A percentile compares a stretch with the other conserved stretches of the same genome.
These are phyloP conservation scores for Rhyacichthys aspro DNA, from an alignment of 2,797 vertebrate species.

Conservation along the genomic window DNA sequence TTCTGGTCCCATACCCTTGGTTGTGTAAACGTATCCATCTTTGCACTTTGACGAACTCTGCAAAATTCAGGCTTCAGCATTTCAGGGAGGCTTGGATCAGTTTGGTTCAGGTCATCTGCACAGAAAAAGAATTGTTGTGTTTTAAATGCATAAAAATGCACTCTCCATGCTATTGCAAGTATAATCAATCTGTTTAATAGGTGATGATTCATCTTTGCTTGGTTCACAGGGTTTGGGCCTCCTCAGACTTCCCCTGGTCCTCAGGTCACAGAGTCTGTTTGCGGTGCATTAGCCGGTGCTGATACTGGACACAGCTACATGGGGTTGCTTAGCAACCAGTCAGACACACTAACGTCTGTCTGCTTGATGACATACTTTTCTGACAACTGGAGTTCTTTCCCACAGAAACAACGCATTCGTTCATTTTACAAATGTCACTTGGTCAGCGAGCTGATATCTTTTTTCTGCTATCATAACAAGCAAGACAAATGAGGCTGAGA, in stretches of 20 bases:
- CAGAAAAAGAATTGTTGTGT: conserved; percentile 27
- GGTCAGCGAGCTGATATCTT: conserved; percentile 63
- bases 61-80: conserved; percentile 60
- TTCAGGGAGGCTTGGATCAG: conserved; percentile 53
- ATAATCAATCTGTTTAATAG: not conserved
- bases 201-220: not conserved
- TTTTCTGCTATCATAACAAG: conserved; percentile 71
- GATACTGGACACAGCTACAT: conserved; percentile 60
- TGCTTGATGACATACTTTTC: conserved; percentile 74
- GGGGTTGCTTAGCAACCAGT: conserved; percentile 66
- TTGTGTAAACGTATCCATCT: conserved; percentile 62
- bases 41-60: conserved; percentile 44
- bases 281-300: conserved; percentile 52
- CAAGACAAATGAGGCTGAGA: conserved; percentile 73
- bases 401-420: conserved; percentile 76
- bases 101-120: conserved; percentile 71
- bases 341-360: conserved; percentile 66
- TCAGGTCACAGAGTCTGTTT: conserved; percentile 59
- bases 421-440: conserved; percentile 75
- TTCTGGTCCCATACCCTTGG: conserved; percentile 59
- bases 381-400: conserved; percentile 76
- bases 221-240: not conserved
- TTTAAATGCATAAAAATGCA: conserved; percentile 16
- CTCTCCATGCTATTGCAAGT: not conserved
- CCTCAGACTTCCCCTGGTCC: conserved; percentile 12